phyloP scores from a whole-genome alignment of 1,140 invertebrate genomes.

The Ooceraea biroi region DNA sequence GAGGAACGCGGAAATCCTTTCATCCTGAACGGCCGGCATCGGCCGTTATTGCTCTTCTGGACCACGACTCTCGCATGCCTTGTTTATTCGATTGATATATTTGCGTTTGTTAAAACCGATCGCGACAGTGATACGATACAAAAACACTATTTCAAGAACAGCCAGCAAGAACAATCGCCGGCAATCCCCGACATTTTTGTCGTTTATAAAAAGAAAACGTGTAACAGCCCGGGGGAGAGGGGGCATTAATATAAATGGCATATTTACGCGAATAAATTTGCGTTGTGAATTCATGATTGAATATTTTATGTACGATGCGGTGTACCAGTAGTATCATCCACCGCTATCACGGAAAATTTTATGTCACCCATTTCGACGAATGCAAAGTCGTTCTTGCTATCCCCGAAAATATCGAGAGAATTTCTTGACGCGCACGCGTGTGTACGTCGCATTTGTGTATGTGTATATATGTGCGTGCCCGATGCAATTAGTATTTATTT shows the following conservation, averaged over 20 bases:
- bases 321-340: neutral
- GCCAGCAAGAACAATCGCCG: neutral
- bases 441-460: no score
- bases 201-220: neutral
- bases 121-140: slow-evolving; percentile 6
- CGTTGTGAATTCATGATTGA: slow-evolving; percentile 1
- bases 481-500: slow-evolving; percentile 20
- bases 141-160: neutral
- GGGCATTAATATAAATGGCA: slow-evolving; percentile 8
- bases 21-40: neutral
- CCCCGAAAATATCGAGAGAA: neutral
- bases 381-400: neutral
- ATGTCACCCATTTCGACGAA: neutral
- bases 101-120: neutral
- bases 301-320: slow-evolving; percentile 3
- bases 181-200: no score
- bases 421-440: no score
- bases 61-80: neutral
- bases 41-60: neutral
- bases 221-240: neutral
- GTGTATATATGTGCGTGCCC: no score
- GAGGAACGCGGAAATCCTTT: slow-evolving; percentile 7
- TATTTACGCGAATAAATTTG: slow-evolving; percentile 7
- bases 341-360: neutral
- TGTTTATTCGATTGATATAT: slow-evolving; percentile 23